Evolutionary conservation across 2,888 invertebrate species (phyloP).

Genomic region (Lymantria monacha): DNA sequence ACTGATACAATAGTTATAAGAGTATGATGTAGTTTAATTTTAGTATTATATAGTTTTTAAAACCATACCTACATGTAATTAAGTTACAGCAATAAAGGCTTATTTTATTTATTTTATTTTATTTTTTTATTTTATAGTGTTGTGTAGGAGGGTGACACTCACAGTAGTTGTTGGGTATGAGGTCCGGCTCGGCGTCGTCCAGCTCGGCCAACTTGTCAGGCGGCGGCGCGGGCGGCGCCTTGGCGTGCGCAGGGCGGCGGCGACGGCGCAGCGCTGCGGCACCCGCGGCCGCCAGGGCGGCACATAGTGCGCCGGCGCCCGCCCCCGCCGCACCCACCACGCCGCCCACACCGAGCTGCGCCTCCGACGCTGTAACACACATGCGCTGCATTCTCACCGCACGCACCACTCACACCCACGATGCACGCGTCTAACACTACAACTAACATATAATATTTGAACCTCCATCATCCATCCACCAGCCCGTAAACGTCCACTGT

Average conservation of each 20-base stretch:
- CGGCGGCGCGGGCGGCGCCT: constrained; percentile 43
- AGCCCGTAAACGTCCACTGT: no score
- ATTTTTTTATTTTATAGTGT: no score
- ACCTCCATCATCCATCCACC: no score
- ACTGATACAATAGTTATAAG: no score
- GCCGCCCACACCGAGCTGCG: constrained; percentile 59
- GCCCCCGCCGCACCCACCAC: constrained; percentile 56
- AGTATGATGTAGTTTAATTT: no score
- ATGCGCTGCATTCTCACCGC: background rate
- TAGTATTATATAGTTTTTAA: no score
- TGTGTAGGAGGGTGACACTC: constrained; percentile 32
- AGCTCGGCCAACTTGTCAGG: constrained; percentile 40
- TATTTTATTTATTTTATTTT: no score
- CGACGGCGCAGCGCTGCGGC: constrained; percentile 55
- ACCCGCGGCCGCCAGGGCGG: constrained; percentile 56
- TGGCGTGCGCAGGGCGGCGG: constrained; percentile 40
- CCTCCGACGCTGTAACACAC: constrained; percentile 55
- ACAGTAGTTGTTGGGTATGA: constrained; percentile 76
- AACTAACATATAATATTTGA: no score
- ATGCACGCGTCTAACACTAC: no score
- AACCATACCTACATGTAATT: no score
- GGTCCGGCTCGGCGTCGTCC: constrained; percentile 73
- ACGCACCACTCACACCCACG: no score
- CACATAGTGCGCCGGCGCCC: constrained; percentile 52
- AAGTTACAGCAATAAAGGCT: no score